A percentile compares a stretch with the other conserved stretches of the same genome.
Evolutionary conservation across 2,888 invertebrate genomes (phyloP).

Genomic region (Coremacera marginata): DNA sequence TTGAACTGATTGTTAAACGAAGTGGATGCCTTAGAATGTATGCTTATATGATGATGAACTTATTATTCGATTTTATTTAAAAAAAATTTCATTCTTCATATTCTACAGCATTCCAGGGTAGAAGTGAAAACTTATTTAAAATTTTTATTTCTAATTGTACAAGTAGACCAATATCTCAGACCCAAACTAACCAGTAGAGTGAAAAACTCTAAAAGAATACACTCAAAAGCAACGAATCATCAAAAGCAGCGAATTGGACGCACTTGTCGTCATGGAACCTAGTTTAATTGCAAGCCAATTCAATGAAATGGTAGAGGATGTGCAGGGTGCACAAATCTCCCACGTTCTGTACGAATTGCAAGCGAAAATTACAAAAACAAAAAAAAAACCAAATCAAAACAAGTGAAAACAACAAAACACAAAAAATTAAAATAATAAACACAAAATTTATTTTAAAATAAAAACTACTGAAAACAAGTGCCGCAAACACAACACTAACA

Average conservation of each 20-base stretch:
- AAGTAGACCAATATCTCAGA: too few relatives aligned
- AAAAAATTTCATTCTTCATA: background rate
- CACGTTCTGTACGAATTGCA: constrained; percentile 12
- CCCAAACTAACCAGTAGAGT: too few relatives aligned
- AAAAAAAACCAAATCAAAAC: constrained; percentile 3
- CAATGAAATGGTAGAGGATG: background rate
- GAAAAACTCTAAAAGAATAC: too few relatives aligned
- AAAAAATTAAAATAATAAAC: background rate
- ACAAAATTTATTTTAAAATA: background rate
- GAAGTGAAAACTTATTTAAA: too few relatives aligned
- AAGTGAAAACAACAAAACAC: constrained; percentile 15
- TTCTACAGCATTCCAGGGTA: too few relatives aligned
- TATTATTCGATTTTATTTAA: background rate
- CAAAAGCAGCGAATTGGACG: too few relatives aligned
- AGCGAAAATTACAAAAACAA: background rate
- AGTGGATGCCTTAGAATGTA: background rate
- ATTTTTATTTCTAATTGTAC: too few relatives aligned
- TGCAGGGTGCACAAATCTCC: background rate
- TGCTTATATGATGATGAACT: background rate
- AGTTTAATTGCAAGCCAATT: background rate
- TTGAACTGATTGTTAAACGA: background rate
- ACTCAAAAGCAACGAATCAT: too few relatives aligned
- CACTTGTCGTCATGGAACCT: background rate
- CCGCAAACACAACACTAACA: constrained; percentile 11
- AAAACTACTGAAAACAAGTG: background rate